Base-by-base conservation (phyloP, 2,888 invertebrate species). In the Lasioglossum morio region DNA sequence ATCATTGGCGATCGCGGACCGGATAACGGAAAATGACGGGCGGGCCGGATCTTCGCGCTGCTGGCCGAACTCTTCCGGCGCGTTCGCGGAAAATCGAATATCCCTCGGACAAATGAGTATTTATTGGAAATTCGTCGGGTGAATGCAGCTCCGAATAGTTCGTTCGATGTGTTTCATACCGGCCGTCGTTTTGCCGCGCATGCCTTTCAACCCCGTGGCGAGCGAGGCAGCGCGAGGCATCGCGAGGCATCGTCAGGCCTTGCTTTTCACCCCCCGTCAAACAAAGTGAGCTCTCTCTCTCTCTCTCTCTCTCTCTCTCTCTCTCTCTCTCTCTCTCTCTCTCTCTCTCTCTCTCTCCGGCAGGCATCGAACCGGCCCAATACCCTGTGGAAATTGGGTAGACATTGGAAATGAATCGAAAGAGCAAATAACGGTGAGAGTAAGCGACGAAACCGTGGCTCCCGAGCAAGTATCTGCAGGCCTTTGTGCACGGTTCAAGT, bases 321-420 rank as follows among this genome's bases (percentile, higher is more conserved):
- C 60, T 27, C 60, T 27, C 14, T 27, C n/a, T n/a, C n/a, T n/a
- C n/a, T n/a, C n/a, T n/a, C n/a, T n/a, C n/a, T n/a, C 12, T 10
- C n/a, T n/a, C 10, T n/a, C n/a, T n/a, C 12, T n/a, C n/a, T 57
- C 57, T 60, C 12, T 60, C 60, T 27, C n/a, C n/a, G n/a, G 8
- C 14, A 23, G 91, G 40, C 76, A 40, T 63, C 53, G 86, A 87
- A 90, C 72, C 40, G 57, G 60, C 87, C 89, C 91, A 88, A 92
- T 91, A 88, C 88, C 86, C 89, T 87, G 89, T 91, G 90, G 92
- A 93, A 93, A 93, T 93, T 92, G 92, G 90, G 91, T 91, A 92
- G 93, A 94, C 92, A 92, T 92, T 92, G 92, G 91, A 92, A 93
- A 92, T 92, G 93, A 92, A 93, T 93, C 91, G 92, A 91, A 91